A percentile compares a stretch with the other conserved stretches of the same genome.
Evolutionary conservation across 2,888 invertebrate species (phyloP).

Genomic region (Formica aserva): DNA sequence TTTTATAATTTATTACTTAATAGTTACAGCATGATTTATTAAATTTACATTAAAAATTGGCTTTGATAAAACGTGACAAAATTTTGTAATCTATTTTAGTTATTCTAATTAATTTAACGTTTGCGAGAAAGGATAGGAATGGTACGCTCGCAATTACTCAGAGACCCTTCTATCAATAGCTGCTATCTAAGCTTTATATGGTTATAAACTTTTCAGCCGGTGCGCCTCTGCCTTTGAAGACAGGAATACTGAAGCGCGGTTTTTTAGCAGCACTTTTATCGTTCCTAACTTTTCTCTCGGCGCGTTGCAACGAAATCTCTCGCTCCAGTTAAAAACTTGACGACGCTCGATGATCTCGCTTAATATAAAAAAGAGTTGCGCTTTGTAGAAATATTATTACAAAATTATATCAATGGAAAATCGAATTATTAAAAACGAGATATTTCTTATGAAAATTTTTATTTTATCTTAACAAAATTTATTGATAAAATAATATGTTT

Average conservation of each 20-base stretch:
- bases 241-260: conserved; percentile 37
- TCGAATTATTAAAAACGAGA: background rate
- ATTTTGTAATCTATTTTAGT: conserved; percentile 1
- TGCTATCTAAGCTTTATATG: conserved; percentile 48
- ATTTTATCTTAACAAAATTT: background rate
- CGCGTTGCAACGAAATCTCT: conserved; percentile 60
- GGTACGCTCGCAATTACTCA: conserved; percentile 13
- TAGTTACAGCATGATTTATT: background rate
- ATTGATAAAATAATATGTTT: background rate
- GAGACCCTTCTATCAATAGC: conserved; percentile 40
- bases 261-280: conserved; percentile 53
- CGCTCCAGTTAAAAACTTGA: conserved; percentile 60
- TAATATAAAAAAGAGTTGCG: conserved; percentile 31
- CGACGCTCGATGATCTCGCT: conserved; percentile 45
- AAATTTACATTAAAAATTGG: background rate
- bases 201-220: conserved; percentile 46
- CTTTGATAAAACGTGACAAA: conserved; percentile 12
- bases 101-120: conserved; percentile 25
- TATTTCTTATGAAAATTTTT: background rate
- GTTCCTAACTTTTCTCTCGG: conserved; percentile 55
- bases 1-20: background rate
- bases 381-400: conserved; percentile 32
- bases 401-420: conserved; percentile 35
- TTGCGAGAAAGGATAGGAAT: background rate
- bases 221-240: conserved; percentile 40